Evolutionary conservation across 1,140 invertebrate genomes (phyloP), one percentile per base, ranked within the genome.

Genomic region (Portunus trituberculatus): DNA sequence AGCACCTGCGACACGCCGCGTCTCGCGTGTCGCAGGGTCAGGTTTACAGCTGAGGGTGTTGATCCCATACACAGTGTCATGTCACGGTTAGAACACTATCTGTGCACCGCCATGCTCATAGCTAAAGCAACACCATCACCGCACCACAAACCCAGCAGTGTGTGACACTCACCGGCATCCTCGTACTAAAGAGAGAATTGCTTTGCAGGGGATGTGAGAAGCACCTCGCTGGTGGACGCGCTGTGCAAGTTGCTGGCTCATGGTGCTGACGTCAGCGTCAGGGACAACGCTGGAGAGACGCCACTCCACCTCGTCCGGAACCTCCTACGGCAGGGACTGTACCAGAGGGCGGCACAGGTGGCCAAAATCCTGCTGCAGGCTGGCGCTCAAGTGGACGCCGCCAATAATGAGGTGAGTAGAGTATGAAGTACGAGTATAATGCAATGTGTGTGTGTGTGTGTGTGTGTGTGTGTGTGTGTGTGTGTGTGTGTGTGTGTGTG

Each of bases 241-340:
- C 92, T 96, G 39, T 29, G 82, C n/a, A 91, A 76, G 28, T 96
- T 97, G 39, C 94, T 97, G 32, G 96, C 97, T 59, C 96, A 97
- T 84, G 97, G 97, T 52, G 97, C 97, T 25, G 96, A 97, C 93
- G 96, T 97, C 12, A 97, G 97, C 96, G 96, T 96, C 25, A 91
- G 96, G 46, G 97, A 97, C 96, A 94, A 96, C 16, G 96, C 97
- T 32, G 97, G 97, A 10, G 97, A 97, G 95, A 97, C 97, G 7
- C 97, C 97, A 3, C 96, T 97, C 25, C 97, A 96, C 76, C 96
- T 96, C 45, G 96, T 96, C n/a, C 93, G 96, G 31, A 96, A 96
- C 25, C 93, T 97, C 12, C 95, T 97, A 84, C 96, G 94, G 29
- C 96, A 96, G 84, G 97, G 96, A 1, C 95, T 96, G n/a, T 97